These are phyloP conservation scores for Drosophila simulans DNA, from an alignment of 1,140 invertebrate species.

Conservation along the genomic window DNA sequence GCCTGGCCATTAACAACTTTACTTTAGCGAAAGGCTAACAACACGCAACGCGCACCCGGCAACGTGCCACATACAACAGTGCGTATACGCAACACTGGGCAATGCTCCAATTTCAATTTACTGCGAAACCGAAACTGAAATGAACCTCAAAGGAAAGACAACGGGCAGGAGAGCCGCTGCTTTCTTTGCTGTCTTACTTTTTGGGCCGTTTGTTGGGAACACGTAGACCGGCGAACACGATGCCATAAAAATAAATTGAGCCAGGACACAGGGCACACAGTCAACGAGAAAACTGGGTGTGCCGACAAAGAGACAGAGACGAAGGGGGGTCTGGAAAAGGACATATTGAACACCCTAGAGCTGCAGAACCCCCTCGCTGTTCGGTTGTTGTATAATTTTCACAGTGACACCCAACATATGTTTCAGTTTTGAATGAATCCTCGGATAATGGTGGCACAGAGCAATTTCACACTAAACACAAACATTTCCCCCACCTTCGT, in stretches of 20 bases:
- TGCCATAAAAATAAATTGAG: constrained; percentile 77
- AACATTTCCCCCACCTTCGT: constrained; percentile 40
- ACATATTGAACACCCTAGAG: constrained; percentile 19
- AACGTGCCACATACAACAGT: constrained; percentile 33
- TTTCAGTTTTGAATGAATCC: constrained; percentile 74
- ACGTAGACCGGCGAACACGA: constrained; percentile 64
- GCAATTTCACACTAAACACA: constrained; percentile 72
- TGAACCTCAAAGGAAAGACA: constrained; percentile 38
- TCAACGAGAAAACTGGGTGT: constrained; percentile 33
- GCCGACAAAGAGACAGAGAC: constrained; percentile 27
- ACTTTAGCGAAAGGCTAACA: constrained; percentile 21
- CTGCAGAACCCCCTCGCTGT: neutral
- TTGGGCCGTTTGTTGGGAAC: constrained; percentile 32
- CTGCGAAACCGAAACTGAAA: constrained; percentile 50
- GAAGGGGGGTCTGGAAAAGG: neutral
- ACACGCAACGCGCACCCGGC: constrained; percentile 8
- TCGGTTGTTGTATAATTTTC: constrained; percentile 50
- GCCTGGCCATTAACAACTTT: constrained; percentile 44
- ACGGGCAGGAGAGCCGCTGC: constrained; percentile 1
- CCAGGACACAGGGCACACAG: constrained; percentile 19
- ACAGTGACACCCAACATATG: constrained; percentile 74
- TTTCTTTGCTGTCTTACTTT: constrained; percentile 33
- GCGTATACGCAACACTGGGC: constrained; percentile 50
- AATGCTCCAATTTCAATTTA: constrained; percentile 52
- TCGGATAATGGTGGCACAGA: constrained; percentile 57